These are phyloP conservation scores for Villa cingulata DNA, from an alignment of 2,888 invertebrate genomes.

Conservation along the genomic window DNA sequence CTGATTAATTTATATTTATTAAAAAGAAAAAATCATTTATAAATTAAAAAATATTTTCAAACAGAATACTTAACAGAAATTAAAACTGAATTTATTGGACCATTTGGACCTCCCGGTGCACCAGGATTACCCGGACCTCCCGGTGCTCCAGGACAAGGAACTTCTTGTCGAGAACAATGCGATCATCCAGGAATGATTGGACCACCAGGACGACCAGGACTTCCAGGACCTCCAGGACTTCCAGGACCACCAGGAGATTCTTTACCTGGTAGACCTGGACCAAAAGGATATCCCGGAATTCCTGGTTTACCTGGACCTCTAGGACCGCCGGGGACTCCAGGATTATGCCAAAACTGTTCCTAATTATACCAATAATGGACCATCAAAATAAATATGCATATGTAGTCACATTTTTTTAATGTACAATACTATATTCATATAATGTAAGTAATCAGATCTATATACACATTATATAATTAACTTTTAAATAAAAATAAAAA, in stretches of 20 bases:
- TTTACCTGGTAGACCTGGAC: slow-evolving; percentile 56
- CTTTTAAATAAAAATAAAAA: too few relatives aligned
- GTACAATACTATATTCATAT: too few relatives aligned
- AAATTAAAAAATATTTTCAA: slow-evolving; percentile 6
- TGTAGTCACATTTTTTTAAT: too few relatives aligned
- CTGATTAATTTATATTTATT: slow-evolving; percentile 13
- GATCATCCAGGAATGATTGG: slow-evolving; percentile 55
- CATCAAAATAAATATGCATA: too few relatives aligned
- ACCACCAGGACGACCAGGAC: slow-evolving; percentile 57
- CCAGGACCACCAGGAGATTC: slow-evolving; percentile 53
- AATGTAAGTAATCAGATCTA: too few relatives aligned
- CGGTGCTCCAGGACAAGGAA: slow-evolving; percentile 41
- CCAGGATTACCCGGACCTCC: slow-evolving; percentile 57
- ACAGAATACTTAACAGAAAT: slow-evolving; percentile 64
- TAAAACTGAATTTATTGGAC: slow-evolving; percentile 39
- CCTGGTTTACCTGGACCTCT: neutral
- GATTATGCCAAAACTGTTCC: neutral
- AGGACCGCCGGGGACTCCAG: neutral
- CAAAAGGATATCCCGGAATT: slow-evolving; percentile 48
- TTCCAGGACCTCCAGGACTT: slow-evolving; percentile 53
- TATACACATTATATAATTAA: too few relatives aligned
- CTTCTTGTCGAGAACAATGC: neutral
- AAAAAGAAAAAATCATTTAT: neutral
- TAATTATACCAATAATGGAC: too few relatives aligned
- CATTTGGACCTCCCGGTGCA: slow-evolving; percentile 32